Base-by-base conservation (phyloP, 2,888 invertebrate genomes). In the Girardia tigrina region DNA sequence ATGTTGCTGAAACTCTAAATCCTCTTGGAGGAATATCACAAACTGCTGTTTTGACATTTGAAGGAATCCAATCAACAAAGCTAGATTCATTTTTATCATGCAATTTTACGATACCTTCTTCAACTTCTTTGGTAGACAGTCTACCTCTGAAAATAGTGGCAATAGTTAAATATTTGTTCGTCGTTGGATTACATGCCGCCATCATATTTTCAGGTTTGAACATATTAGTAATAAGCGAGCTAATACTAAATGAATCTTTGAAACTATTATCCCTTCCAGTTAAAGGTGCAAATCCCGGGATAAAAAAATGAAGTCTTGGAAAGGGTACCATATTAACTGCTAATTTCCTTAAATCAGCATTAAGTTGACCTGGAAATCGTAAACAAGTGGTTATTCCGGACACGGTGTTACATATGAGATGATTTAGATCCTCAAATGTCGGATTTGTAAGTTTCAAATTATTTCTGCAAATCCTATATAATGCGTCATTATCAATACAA, bases 341-440 rank as follows among this genome's bases (percentile, higher is more conserved):
- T 28, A 75, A 26, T 71, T 75, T 75, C 23, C 72, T 12, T n/a
- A 75, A 29, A 29, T 75, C 75, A 26, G 72, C 75, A 29, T 75
- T 75, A 4, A 75, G 72, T 75, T 75, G 75, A n/a, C 75, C 75
- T 26, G 75, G 75, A 23, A 75, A 75, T 23, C 75, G n/a, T n/a
- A 75, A 16, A 28, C 75, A 73, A 12, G 75, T 71, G 2, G 76
- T 76, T 26, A 76, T 27, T 1, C 75, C 76, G 2, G 75, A 42
- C 8, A 76, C 28, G n/a, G 75, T 28, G 16, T 28, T 28, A 16
- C 26, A 26, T 8, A 75, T 29, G 2, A 75, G 26, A 36, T 29
- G 28, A 23, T 75, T 75, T 20, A 76, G 23, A 75, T 76, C 75
- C 26, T 28, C 26, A 16, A 76, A 36, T 27, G 29, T 29, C 12